Evolutionary conservation across 1,140 invertebrate genomes (phyloP).

Genomic region (Nasonia longicornis): DNA sequence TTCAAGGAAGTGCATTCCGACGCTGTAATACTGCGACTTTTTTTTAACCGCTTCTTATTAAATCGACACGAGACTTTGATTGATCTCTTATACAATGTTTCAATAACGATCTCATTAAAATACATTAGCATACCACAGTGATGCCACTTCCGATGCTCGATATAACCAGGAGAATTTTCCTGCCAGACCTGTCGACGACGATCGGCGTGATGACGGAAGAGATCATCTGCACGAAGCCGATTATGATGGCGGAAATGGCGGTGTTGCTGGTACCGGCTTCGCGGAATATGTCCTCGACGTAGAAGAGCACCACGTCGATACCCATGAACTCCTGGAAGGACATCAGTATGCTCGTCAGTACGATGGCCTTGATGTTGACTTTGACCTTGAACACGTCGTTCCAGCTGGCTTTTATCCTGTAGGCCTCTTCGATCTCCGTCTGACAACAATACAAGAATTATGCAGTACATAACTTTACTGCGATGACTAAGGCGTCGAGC

Average conservation of each 20-base stretch:
- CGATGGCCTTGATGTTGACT: conserved; percentile 73
- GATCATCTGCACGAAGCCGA: conserved; percentile 79
- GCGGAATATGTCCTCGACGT: conserved; percentile 78
- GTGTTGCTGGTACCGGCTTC: conserved; percentile 69
- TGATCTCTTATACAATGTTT: too few species aligned
- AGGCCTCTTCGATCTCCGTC: conserved; percentile 68
- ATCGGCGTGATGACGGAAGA: conserved; percentile 76
- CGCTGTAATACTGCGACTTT: too few species aligned
- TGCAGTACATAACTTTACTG: too few species aligned
- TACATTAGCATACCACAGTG: conserved; percentile 48
- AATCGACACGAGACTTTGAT: too few species aligned
- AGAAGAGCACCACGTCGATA: conserved; percentile 85
- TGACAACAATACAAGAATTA: conserved; percentile 38
- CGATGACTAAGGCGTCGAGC: too few species aligned
- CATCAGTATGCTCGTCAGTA: conserved; percentile 78
- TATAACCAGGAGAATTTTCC: conserved; percentile 78
- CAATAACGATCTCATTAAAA: too few species aligned
- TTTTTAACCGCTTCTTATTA: too few species aligned
- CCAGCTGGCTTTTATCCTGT: conserved; percentile 66
- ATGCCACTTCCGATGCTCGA: conserved; percentile 74
- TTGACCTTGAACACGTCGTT: conserved; percentile 70
- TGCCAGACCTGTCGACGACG: conserved; percentile 80
- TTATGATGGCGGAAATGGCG: conserved; percentile 74
- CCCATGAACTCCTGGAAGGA: conserved; percentile 81
- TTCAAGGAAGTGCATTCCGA: too few species aligned